Conservation (phyloP, 2,797 vertebrate genomes). For the Anniella stebbinsi region DNA sequence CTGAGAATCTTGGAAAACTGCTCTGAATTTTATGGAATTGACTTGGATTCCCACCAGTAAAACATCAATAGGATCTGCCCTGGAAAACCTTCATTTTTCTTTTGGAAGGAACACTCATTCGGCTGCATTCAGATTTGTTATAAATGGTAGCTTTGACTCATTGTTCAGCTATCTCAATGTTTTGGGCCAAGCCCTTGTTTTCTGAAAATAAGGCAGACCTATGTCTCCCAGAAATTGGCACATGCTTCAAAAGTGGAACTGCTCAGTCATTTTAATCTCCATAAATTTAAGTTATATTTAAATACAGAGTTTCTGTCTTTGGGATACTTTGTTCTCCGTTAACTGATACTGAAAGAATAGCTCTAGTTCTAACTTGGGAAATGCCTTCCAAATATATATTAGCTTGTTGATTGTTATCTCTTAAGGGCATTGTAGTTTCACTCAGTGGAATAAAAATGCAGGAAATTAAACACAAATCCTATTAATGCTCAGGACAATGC, state of each 20-base stretch:
- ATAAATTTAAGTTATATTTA: constrained; percentile 67
- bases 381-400: constrained; percentile 75
- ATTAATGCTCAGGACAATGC: constrained; percentile 76
- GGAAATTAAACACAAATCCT: constrained; percentile 78
- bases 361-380: constrained; percentile 72
- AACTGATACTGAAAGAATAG: constrained; percentile 81
- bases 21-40: neutral
- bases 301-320: constrained; percentile 71
- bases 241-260: constrained; percentile 48
- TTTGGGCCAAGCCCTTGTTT: constrained; percentile 72
- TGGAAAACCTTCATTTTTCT: neutral
- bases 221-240: constrained; percentile 69
- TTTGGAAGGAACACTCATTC: constrained; percentile 37
- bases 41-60: neutral
- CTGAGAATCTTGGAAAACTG: neutral
- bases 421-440: constrained; percentile 77
- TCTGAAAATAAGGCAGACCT: constrained; percentile 66
- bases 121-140: constrained; percentile 27
- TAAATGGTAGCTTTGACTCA: constrained; percentile 43
- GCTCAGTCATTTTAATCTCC: constrained; percentile 37
- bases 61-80: neutral
- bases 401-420: constrained; percentile 65
- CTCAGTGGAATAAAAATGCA: constrained; percentile 77
- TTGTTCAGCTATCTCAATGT: constrained; percentile 69
- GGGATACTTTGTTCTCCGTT: constrained; percentile 70